These are phyloP conservation scores for Hippocampus kuda DNA, from an alignment of 2,797 vertebrate genomes.

Conservation along the genomic window DNA sequence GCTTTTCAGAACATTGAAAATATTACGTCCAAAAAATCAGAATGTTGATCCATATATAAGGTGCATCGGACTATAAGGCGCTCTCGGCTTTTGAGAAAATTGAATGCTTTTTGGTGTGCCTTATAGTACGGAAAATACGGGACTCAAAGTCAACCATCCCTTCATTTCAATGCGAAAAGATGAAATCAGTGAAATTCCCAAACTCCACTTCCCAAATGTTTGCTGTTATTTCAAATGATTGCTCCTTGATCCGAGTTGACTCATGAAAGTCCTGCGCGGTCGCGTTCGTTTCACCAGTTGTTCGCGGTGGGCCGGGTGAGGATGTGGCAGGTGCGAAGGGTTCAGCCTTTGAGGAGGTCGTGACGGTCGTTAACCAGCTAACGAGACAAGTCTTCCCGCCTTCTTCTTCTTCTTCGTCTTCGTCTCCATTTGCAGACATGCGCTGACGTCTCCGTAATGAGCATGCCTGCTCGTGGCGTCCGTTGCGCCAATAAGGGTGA, in stretches of 20 bases:
- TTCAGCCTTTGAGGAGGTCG: not conserved
- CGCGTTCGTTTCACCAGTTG: not conserved
- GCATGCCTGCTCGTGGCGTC: not conserved
- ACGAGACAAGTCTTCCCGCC: constrained; percentile 3
- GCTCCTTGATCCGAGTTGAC: not conserved
- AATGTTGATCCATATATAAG: no score
- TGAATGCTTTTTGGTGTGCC: no score
- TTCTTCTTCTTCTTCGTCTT: not conserved
- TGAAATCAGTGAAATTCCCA: not conserved
- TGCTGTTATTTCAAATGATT: not conserved
- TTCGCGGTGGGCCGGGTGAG: not conserved
- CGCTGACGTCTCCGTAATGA: not conserved
- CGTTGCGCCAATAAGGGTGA: not conserved
- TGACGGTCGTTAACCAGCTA: not conserved
- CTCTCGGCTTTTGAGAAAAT: no score
- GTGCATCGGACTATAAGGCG: no score
- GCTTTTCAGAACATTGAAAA: no score
- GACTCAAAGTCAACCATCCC: no score
- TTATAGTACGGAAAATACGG: no score
- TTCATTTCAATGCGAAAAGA: no score
- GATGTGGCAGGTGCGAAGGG: not conserved
- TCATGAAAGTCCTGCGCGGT: not conserved
- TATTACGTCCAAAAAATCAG: no score
- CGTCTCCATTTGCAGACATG: not conserved
- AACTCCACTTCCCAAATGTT: constrained; percentile 14